These are phyloP conservation scores for Corythaeola cristata DNA, from an alignment of 2,113 vertebrate genomes.

Conservation along the genomic window DNA sequence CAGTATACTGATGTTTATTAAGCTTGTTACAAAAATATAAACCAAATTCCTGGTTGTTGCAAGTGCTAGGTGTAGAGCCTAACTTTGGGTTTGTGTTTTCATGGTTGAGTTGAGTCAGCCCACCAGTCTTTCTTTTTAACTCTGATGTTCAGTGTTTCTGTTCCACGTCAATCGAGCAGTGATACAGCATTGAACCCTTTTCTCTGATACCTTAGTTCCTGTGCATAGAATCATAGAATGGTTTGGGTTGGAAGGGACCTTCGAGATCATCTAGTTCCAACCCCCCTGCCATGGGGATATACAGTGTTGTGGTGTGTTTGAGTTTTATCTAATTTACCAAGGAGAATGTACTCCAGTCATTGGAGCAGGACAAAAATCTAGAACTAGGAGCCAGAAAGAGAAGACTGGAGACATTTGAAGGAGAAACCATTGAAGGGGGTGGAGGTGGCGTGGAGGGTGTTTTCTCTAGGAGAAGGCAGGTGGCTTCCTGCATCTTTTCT, in stretches of 20 bases:
- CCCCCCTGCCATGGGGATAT: too few relatives aligned
- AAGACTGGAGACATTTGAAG: not conserved
- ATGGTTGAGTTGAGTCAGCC: not conserved
- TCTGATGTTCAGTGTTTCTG: not conserved
- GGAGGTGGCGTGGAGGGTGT: not conserved
- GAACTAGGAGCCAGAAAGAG: not conserved
- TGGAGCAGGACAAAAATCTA: not conserved
- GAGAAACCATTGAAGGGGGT: not conserved
- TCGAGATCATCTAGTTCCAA: too few relatives aligned
- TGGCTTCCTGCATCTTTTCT: not conserved
- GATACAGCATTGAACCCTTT: not conserved
- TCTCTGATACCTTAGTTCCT: not conserved
- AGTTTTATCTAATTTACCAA: not conserved
- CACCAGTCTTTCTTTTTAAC: not conserved
- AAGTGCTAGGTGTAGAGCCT: not conserved
- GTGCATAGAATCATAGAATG: not conserved
- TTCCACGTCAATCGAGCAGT: rapidly evolving
- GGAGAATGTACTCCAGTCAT: not conserved
- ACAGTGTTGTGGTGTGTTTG: not conserved
- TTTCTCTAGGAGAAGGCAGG: not conserved
- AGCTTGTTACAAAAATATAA: not conserved
- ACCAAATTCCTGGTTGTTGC: not conserved
- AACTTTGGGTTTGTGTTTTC: not conserved
- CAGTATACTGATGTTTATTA: not conserved
- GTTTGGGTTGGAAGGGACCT: too few relatives aligned